Evolutionary conservation across 2,797 vertebrate species (phyloP).

Genomic region (Poeciliopsis gracilis): DNA sequence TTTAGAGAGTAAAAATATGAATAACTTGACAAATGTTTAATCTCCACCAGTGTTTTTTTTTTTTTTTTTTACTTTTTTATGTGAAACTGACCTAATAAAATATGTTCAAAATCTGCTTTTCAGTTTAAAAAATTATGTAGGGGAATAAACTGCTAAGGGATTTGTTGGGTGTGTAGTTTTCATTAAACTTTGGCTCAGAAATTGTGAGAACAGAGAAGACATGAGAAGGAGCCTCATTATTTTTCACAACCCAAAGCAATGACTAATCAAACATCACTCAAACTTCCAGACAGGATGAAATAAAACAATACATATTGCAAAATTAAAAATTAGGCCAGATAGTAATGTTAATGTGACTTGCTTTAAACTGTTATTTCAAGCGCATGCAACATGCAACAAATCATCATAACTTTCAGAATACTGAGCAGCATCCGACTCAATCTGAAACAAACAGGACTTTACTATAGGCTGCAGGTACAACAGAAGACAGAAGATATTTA

Average conservation of each 20-base stretch:
- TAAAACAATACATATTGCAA: background rate
- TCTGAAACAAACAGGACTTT: too few relatives aligned
- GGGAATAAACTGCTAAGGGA: background rate
- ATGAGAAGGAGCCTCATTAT: background rate
- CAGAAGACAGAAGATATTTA: too few relatives aligned
- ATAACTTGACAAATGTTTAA: background rate
- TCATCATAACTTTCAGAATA: too few relatives aligned
- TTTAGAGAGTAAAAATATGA: too few relatives aligned
- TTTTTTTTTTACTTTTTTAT: background rate
- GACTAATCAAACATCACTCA: background rate
- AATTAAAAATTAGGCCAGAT: background rate
- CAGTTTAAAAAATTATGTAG: background rate
- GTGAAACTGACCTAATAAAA: background rate
- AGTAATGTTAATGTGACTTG: background rate
- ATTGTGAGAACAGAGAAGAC: background rate
- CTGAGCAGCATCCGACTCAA: too few relatives aligned
- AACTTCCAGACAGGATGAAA: background rate
- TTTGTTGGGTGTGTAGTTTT: background rate
- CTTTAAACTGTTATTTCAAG: background rate
- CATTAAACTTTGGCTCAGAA: background rate
- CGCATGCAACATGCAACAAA: too few relatives aligned
- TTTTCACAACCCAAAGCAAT: background rate
- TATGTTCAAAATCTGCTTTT: background rate
- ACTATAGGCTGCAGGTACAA: too few relatives aligned
- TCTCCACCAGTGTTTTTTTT: background rate